These are phyloP conservation scores for Carcharodon carcharias DNA, from an alignment of 2,797 vertebrate genomes.

Conservation along the genomic window DNA sequence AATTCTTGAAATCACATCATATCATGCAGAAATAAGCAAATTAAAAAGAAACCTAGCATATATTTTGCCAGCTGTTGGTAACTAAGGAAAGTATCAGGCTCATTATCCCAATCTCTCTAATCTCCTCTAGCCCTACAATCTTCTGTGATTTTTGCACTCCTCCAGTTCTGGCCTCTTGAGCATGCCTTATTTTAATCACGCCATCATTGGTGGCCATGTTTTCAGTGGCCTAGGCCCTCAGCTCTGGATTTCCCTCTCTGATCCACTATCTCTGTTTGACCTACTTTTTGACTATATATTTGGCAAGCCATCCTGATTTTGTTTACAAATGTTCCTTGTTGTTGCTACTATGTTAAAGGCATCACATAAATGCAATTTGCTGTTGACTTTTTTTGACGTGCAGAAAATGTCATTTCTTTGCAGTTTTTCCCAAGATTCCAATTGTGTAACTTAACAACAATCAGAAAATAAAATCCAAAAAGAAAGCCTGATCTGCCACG, in stretches of 20 bases:
- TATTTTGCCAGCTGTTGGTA: background rate
- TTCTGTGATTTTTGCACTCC: background rate
- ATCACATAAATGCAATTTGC: background rate
- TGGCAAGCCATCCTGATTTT: background rate
- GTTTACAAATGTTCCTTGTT: background rate
- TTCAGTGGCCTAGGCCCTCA: background rate
- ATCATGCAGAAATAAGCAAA: background rate
- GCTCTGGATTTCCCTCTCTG: background rate
- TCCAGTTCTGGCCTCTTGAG: background rate
- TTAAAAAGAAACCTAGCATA: background rate
- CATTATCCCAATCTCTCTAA: background rate
- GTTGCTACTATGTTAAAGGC: background rate
- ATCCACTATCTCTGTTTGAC: background rate
- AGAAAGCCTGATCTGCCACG: background rate
- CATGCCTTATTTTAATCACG: background rate
- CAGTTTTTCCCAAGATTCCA: background rate
- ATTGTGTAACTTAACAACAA: background rate
- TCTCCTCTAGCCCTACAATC: background rate
- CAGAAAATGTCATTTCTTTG: background rate
- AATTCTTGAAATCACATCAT: background rate
- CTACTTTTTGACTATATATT: background rate
- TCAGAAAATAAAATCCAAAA: background rate
- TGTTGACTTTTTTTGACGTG: background rate
- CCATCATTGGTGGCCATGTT: background rate
- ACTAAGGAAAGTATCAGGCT: background rate